phyloP scores from a whole-genome alignment of 2,888 invertebrate species.

The Lamproptera curius region DNA sequence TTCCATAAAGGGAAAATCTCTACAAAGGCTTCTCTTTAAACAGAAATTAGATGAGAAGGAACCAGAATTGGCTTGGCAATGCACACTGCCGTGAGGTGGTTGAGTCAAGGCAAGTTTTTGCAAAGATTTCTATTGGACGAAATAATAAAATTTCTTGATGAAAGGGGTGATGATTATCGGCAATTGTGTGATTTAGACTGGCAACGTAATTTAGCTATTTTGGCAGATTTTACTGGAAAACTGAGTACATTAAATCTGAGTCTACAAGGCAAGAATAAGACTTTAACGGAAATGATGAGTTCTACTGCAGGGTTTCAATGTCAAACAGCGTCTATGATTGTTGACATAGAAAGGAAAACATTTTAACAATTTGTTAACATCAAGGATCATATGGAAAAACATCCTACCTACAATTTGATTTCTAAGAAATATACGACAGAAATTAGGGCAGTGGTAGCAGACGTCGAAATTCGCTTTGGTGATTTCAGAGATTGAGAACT shows the following conservation, averaged over 20 bases:
- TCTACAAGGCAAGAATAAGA: constrained; percentile 30
- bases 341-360: no score
- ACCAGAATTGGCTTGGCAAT: constrained; percentile 25
- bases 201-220: no score
- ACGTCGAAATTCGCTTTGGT: constrained; percentile 25
- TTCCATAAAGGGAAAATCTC: no score
- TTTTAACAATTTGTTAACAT: no score
- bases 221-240: no score
- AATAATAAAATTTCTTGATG: no score
- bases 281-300: constrained; percentile 27
- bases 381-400: no score
- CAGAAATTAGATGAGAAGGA: no score
- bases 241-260: no score
- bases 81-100: constrained; percentile 30
- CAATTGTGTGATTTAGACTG: no score
- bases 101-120: constrained; percentile 31
- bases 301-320: constrained; percentile 26
- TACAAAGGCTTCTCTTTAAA: background rate
- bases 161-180: constrained; percentile 26
- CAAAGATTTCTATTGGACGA: constrained; percentile 30
- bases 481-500: constrained; percentile 23
- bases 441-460: constrained; percentile 29
- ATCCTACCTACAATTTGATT: constrained; percentile 29
- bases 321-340: no score
- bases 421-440: constrained; percentile 28